Evolutionary conservation across 2,113 vertebrate species (phyloP).

Genomic region (Motacilla tschutschensis): DNA sequence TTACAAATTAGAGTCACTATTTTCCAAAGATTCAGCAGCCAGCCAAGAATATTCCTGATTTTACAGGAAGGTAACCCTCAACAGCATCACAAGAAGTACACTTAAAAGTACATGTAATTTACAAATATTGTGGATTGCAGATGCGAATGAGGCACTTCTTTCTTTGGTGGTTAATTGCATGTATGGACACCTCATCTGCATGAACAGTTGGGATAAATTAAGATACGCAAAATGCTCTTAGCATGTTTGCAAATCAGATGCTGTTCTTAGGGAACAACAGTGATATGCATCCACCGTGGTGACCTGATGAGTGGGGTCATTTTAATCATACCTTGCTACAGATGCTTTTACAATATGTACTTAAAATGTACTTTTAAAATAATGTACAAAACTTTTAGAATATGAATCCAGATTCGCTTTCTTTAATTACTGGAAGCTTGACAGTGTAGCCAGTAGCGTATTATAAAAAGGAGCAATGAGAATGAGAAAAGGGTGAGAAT

Average conservation of each 20-base stretch:
- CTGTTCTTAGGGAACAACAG: neutral
- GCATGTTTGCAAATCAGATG: slow-evolving; percentile 24
- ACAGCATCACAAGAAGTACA: neutral
- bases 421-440: neutral
- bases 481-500: neutral
- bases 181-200: slow-evolving; percentile 12
- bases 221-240: neutral
- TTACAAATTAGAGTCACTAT: neutral
- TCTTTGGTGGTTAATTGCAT: neutral
- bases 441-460: neutral
- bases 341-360: neutral
- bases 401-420: neutral
- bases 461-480: neutral
- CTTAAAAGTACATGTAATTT: neutral
- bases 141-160: slow-evolving; percentile 26
- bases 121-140: neutral
- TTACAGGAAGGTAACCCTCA: neutral
- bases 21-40: neutral
- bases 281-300: neutral
- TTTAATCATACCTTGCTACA: neutral
- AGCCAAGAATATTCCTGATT: neutral
- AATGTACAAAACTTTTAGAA: neutral
- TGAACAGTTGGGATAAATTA: slow-evolving; percentile 13
- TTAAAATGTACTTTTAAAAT: neutral
- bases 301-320: neutral